Evolutionary conservation across 2,113 vertebrate genomes (phyloP).

Genomic region (Taxidea taxus): DNA sequence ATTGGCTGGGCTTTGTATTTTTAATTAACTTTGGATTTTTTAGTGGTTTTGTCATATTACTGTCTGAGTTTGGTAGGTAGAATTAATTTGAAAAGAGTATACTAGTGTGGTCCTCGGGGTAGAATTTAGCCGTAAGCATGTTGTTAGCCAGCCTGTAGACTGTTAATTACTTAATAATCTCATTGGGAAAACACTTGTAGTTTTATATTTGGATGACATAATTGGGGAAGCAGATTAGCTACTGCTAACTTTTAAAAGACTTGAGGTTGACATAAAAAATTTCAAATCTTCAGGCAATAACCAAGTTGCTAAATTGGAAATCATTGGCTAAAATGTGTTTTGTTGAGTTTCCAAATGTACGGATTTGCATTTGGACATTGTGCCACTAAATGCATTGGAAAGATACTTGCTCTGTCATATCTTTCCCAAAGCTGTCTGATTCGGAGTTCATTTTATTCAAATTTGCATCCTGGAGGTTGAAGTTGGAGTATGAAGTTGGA

Average conservation of each 20-base stretch:
- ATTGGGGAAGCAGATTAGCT: constrained; percentile 65
- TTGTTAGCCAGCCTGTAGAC: constrained; percentile 70
- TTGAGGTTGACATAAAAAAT: constrained; percentile 43
- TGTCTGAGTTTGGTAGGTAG: constrained; percentile 75
- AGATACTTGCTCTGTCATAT: background rate
- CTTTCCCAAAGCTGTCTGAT: constrained; percentile 35
- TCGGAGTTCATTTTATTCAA: constrained; percentile 13
- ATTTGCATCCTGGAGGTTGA: constrained; percentile 44
- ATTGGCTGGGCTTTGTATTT: constrained; percentile 66
- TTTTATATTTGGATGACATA: constrained; percentile 59
- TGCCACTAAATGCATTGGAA: background rate
- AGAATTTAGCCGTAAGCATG: constrained; percentile 72
- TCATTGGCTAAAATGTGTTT: constrained; percentile 39
- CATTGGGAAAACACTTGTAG: constrained; percentile 63
- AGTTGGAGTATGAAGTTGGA: constrained; percentile 41
- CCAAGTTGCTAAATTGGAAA: constrained; percentile 38
- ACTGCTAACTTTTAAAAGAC: constrained; percentile 51
- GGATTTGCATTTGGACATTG: background rate
- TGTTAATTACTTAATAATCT: constrained; percentile 71
- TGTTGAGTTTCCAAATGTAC: constrained; percentile 38
- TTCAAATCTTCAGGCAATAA: constrained; percentile 6
- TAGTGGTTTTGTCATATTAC: constrained; percentile 71
- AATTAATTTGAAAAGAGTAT: constrained; percentile 74
- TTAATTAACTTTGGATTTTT: constrained; percentile 72
- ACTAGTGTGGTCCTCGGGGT: constrained; percentile 66